A percentile compares a stretch with the other conserved stretches of the same genome.
These are phyloP conservation scores for Podarcis muralis DNA, from an alignment of 2,113 vertebrate species.

Conservation along the genomic window DNA sequence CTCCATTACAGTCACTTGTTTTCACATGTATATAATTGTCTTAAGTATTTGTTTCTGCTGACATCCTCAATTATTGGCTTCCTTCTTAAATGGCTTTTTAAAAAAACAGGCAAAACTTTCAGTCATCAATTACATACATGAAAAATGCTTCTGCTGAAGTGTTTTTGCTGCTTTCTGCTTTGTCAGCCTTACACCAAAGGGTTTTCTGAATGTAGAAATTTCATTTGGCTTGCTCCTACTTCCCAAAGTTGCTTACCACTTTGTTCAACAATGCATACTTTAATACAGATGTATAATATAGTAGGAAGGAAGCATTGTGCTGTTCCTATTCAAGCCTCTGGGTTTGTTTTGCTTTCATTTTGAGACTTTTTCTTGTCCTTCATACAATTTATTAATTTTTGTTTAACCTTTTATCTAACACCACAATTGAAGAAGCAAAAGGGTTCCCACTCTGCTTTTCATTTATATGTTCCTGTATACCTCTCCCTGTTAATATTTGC, in stretches of 20 bases:
- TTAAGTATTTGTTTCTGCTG: conserved; percentile 23
- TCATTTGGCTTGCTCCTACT: neutral
- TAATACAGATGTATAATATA: neutral
- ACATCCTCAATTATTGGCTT: conserved; percentile 25
- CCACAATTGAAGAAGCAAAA: neutral
- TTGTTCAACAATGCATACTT: neutral
- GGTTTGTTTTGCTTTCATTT: neutral
- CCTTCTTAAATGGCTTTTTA: neutral
- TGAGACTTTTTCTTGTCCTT: neutral
- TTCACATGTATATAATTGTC: conserved; percentile 17
- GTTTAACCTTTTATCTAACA: neutral
- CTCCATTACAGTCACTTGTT: neutral
- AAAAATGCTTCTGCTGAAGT: neutral
- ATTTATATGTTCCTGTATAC: conserved; percentile 1
- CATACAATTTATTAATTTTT: neutral
- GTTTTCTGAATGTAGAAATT: neutral
- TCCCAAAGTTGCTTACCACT: neutral
- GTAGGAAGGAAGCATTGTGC: neutral
- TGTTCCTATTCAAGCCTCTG: conserved; percentile 21
- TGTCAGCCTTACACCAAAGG: neutral
- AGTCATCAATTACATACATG: neutral
- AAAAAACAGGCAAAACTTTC: neutral
- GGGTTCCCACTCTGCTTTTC: conserved; percentile 4
- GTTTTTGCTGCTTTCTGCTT: neutral
- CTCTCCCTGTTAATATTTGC: neutral